Evolutionary conservation across 2,797 vertebrate species (phyloP).

Genomic region (Clarias platycephalus): DNA sequence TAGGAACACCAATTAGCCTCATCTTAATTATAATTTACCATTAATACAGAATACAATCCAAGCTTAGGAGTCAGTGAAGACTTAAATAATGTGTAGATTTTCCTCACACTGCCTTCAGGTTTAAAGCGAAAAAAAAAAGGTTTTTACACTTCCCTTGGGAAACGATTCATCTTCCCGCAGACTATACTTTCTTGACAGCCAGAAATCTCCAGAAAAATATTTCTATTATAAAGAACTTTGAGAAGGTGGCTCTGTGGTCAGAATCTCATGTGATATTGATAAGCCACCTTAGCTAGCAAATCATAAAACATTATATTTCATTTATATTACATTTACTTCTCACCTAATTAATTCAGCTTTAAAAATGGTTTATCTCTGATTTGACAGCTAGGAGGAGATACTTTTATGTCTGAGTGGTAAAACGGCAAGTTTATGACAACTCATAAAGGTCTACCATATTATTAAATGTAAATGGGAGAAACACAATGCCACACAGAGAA

Average conservation of each 20-base stretch:
- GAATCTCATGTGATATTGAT: conserved; percentile 6
- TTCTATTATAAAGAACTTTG: not conserved
- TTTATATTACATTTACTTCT: not conserved
- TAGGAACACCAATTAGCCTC: no score
- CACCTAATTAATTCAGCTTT: not conserved
- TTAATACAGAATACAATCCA: not conserved
- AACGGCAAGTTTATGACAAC: not conserved
- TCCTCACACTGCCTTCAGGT: not conserved
- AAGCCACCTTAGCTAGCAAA: not conserved
- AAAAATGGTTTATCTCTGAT: not conserved
- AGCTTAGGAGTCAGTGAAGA: not conserved
- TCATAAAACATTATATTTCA: not conserved
- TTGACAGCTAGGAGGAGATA: not conserved
- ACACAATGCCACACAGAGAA: not conserved
- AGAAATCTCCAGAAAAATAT: not conserved
- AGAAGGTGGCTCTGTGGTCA: not conserved
- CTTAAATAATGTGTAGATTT: not conserved
- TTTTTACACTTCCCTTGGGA: not conserved
- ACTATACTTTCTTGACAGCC: not conserved
- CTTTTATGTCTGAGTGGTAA: not conserved
- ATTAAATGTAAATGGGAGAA: not conserved
- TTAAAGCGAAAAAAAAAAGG: not conserved
- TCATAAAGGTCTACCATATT: not conserved
- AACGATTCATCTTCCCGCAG: not conserved
- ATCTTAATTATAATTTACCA: not conserved